These are phyloP conservation scores for Sesamia nonagrioides DNA, from an alignment of 1,140 invertebrate species.

Conservation along the genomic window DNA sequence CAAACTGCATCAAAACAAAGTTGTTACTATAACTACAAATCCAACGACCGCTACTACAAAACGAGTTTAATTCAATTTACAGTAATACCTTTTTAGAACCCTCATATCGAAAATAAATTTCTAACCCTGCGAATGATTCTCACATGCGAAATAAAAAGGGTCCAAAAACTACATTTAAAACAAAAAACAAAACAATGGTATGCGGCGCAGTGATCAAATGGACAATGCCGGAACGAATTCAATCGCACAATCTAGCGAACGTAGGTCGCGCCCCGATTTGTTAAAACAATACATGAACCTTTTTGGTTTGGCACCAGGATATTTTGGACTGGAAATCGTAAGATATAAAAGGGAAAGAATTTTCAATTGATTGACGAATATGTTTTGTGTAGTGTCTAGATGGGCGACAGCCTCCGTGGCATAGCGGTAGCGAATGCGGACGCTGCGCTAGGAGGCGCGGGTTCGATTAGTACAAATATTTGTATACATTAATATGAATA, in stretches of 20 bases:
- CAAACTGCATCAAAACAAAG: too few species aligned
- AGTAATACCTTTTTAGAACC: not conserved
- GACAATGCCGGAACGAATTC: constrained; percentile 72
- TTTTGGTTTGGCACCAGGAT: constrained; percentile 58
- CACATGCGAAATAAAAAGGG: constrained; percentile 5
- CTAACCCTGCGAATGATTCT: not conserved
- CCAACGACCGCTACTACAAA: not conserved
- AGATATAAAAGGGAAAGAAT: not conserved
- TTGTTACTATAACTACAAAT: not conserved
- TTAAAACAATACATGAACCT: constrained; percentile 66
- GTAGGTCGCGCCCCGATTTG: constrained; percentile 61
- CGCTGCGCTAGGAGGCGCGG: too few species aligned
- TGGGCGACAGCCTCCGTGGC: too few species aligned
- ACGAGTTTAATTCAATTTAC: not conserved
- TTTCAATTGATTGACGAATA: too few species aligned
- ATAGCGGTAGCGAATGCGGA: too few species aligned
- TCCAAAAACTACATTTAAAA: constrained; percentile 29
- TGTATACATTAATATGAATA: too few species aligned
- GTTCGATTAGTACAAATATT: too few species aligned
- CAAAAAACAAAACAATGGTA: constrained; percentile 20
- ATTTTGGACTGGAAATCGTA: constrained; percentile 8
- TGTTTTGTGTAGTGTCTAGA: too few species aligned
- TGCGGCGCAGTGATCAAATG: constrained; percentile 59
- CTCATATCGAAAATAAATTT: not conserved
- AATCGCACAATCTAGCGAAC: constrained; percentile 63